Evolutionary conservation across 2,113 vertebrate species (phyloP).

Genomic region (Prochilodus magdalenae): DNA sequence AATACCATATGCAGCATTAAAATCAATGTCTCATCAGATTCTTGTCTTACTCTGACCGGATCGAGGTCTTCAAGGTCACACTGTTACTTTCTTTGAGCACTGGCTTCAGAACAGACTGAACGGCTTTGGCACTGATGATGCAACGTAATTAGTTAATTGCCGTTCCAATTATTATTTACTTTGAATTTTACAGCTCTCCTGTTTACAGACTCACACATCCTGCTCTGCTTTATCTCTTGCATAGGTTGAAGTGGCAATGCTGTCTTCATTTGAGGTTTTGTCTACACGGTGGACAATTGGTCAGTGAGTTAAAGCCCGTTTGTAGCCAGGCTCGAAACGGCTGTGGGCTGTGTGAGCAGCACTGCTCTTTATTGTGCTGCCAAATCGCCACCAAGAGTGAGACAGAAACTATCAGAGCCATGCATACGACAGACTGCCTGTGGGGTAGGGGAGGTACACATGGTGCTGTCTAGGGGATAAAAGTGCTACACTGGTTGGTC

Average conservation of each 20-base stretch:
- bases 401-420: slow-evolving; percentile 47
- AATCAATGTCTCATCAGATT: too few species aligned
- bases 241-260: slow-evolving; percentile 35
- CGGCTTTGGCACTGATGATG: not conserved
- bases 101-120: too few species aligned
- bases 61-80: too few species aligned
- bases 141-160: slow-evolving; percentile 3
- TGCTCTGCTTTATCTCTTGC: slow-evolving; percentile 30
- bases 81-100: too few species aligned
- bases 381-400: slow-evolving; percentile 27
- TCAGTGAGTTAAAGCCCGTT: slow-evolving; percentile 44
- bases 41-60: too few species aligned
- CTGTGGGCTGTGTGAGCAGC: slow-evolving; percentile 17
- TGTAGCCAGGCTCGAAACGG: slow-evolving; percentile 42
- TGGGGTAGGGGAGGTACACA: too few species aligned
- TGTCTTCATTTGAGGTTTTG: slow-evolving; percentile 38
- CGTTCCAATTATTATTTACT: not conserved
- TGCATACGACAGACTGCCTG: too few species aligned
- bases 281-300: slow-evolving; percentile 45
- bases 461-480: too few species aligned
- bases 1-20: too few species aligned
- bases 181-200: slow-evolving; percentile 22
- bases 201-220: slow-evolving; percentile 21
- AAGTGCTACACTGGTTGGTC: too few species aligned
- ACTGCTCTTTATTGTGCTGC: slow-evolving; percentile 34